These are phyloP conservation scores for Macroramphosus scolopax DNA, from an alignment of 2,797 vertebrate genomes.

Conservation along the genomic window DNA sequence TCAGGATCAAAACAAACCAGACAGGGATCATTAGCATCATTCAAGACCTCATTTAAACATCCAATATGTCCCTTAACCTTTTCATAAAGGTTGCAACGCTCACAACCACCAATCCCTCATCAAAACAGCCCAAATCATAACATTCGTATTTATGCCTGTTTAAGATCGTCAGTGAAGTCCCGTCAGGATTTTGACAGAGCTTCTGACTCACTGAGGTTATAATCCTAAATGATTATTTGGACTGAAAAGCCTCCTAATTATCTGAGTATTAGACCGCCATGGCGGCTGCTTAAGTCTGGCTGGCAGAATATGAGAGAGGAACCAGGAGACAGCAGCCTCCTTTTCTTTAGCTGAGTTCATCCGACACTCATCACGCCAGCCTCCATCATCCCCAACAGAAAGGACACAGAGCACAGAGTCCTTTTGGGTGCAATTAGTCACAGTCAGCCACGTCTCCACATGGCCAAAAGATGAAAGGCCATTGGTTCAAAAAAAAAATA, in stretches of 20 bases:
- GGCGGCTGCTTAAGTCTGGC: conserved; percentile 13
- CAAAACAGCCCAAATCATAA: too few relatives aligned
- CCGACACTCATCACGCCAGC: background rate
- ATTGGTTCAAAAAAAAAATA: conserved; percentile 9
- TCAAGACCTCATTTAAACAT: too few relatives aligned
- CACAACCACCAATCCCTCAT: too few relatives aligned
- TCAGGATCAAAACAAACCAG: background rate
- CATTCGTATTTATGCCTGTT: too few relatives aligned
- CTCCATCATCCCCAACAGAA: conserved; percentile 5
- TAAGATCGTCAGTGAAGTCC: too few relatives aligned
- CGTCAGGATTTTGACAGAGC: conserved; percentile 1
- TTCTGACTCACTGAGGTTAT: conserved; percentile 5
- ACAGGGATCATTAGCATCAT: background rate
- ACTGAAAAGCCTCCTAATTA: conserved; percentile 35
- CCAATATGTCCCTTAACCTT: too few relatives aligned
- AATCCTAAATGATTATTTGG: conserved; percentile 30
- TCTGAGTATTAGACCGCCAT: conserved; percentile 5
- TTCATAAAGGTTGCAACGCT: too few relatives aligned
- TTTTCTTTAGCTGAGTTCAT: conserved; percentile 1
- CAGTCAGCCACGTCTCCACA: conserved; percentile 21
- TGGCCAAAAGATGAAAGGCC: conserved; percentile 23
- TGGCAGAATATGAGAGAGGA: conserved; percentile 1
- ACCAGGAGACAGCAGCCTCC: background rate
- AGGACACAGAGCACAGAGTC: conserved; percentile 10
- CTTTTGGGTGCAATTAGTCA: conserved; percentile 23